A percentile compares a stretch with the other conserved stretches of the same genome.
phyloP scores from a whole-genome alignment of 2,888 invertebrate species.

The Magallana nippona region DNA sequence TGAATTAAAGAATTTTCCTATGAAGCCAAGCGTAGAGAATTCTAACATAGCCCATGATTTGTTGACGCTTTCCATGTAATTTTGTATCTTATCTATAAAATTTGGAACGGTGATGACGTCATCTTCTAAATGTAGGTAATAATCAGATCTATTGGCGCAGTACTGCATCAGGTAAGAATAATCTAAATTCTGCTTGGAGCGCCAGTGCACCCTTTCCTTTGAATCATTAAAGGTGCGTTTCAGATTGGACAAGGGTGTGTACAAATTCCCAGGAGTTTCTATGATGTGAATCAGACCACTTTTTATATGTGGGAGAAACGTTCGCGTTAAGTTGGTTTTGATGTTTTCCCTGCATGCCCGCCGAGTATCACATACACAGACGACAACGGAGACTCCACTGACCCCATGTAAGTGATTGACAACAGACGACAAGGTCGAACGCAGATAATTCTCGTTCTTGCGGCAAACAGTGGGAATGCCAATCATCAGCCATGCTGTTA shows the following conservation, averaged over 20 bases:
- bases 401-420: not conserved
- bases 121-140: slow-evolving; percentile 78
- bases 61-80: slow-evolving; percentile 69
- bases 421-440: slow-evolving; percentile 36
- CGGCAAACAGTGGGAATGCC: slow-evolving; percentile 41
- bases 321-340: slow-evolving; percentile 4
- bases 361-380: slow-evolving; percentile 39
- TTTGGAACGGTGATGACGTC: slow-evolving; percentile 74
- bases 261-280: slow-evolving; percentile 13
- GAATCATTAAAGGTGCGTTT: slow-evolving; percentile 68
- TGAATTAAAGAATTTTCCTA: slow-evolving; percentile 58
- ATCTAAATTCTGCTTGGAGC: slow-evolving; percentile 79
- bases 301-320: slow-evolving; percentile 23
- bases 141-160: slow-evolving; percentile 67
- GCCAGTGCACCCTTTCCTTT: slow-evolving; percentile 74
- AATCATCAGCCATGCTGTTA: slow-evolving; percentile 44
- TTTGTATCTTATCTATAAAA: slow-evolving; percentile 74
- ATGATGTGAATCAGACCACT: slow-evolving; percentile 28
- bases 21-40: slow-evolving; percentile 58
- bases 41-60: slow-evolving; percentile 53
- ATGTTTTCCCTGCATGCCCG: slow-evolving; percentile 28
- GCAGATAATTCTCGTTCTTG: slow-evolving; percentile 41
- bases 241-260: slow-evolving; percentile 19
- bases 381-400: slow-evolving; percentile 28
- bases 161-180: slow-evolving; percentile 77